A percentile compares a stretch with the other conserved stretches of the same genome.
Conservation (phyloP, 2,888 invertebrate genomes). For the Tupiocoris notatus region DNA sequence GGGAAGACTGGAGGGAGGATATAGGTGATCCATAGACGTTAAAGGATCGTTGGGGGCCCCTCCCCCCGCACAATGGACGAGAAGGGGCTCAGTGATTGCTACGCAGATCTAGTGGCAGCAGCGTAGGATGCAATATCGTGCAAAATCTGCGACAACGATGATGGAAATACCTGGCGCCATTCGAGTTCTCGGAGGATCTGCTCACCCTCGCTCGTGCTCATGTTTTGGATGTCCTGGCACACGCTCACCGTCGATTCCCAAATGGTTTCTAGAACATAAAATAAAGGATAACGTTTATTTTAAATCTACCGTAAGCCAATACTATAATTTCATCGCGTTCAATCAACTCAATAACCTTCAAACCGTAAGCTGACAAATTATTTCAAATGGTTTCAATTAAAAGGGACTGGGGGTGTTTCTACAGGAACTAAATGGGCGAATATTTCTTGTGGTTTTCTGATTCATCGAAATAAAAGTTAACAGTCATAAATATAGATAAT, state of each 20-base stretch:
- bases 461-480: too few relatives aligned
- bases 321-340: too few relatives aligned
- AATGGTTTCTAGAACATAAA: slow-evolving; percentile 58
- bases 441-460: too few relatives aligned
- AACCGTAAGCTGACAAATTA: too few relatives aligned
- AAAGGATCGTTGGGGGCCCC: slow-evolving; percentile 28
- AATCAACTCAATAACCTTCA: not conserved
- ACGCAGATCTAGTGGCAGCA: slow-evolving; percentile 28
- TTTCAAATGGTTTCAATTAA: too few relatives aligned
- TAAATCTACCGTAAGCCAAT: not conserved
- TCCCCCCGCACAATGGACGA: slow-evolving; percentile 33
- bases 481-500: too few relatives aligned
- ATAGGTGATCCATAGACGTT: too few relatives aligned
- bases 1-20: too few relatives aligned
- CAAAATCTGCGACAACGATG: slow-evolving; percentile 49
- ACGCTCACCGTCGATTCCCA: slow-evolving; percentile 66
- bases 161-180: slow-evolving; percentile 56
- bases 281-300: too few relatives aligned
- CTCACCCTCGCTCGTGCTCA: slow-evolving; percentile 53
- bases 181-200: slow-evolving; percentile 55
- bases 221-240: slow-evolving; percentile 60
- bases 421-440: too few relatives aligned
- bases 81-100: slow-evolving; percentile 44
- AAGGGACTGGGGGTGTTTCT: too few relatives aligned
- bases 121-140: slow-evolving; percentile 38